These are phyloP conservation scores for Zaprionus ornatus DNA, from an alignment of 1,140 invertebrate species.

Conservation along the genomic window DNA sequence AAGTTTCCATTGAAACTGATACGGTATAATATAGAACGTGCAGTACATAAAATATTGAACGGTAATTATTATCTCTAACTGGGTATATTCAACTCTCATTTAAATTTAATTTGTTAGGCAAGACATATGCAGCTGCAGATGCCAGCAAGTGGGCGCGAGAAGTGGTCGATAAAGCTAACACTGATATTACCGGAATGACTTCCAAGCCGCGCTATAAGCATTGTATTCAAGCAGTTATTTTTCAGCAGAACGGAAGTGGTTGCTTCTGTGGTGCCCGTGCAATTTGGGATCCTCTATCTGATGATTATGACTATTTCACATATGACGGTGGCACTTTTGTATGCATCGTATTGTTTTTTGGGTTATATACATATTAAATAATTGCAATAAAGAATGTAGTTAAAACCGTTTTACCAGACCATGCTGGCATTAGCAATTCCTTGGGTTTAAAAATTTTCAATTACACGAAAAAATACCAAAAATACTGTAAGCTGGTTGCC, in stretches of 20 bases:
- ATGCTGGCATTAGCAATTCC: neutral
- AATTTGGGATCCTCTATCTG: constrained; percentile 57
- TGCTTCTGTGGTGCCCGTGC: constrained; percentile 60
- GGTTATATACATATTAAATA: constrained; percentile 57
- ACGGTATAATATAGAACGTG: constrained; percentile 21
- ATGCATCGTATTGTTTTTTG: constrained; percentile 51
- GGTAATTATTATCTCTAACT: constrained; percentile 4
- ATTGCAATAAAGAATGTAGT: constrained; percentile 8
- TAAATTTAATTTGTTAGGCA: constrained; percentile 9
- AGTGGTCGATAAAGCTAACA: constrained; percentile 48
- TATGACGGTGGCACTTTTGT: constrained; percentile 47
- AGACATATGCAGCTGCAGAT: constrained; percentile 41
- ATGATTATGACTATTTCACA: constrained; percentile 39
- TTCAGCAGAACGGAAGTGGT: constrained; percentile 63
- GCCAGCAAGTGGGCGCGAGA: constrained; percentile 61
- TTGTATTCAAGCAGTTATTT: constrained; percentile 55
- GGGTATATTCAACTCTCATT: neutral
- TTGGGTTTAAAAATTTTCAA: neutral
- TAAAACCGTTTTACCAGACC: neutral
- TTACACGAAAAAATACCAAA: neutral
- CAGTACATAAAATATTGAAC: constrained; percentile 11
- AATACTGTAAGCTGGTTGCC: neutral
- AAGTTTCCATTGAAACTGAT: constrained; percentile 58
- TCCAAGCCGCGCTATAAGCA: constrained; percentile 54
- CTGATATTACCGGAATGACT: constrained; percentile 36